Evolutionary conservation across 2,113 vertebrate genomes (phyloP).

Genomic region (Columbina picui): DNA sequence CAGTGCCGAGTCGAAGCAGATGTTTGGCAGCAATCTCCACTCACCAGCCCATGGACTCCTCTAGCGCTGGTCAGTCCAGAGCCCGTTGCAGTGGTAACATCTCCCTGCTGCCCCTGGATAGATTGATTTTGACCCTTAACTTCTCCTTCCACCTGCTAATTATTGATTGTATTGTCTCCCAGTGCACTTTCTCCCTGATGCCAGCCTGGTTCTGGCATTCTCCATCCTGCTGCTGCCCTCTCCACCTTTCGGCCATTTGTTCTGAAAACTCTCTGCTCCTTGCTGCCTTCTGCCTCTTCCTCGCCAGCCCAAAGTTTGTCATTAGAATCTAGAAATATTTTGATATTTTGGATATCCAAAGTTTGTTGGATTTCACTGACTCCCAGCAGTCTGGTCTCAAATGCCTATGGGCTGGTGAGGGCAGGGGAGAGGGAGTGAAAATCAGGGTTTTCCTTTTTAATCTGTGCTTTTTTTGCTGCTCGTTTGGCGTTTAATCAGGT

Average conservation of each 20-base stretch:
- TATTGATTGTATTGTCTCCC: not conserved
- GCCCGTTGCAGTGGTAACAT: not conserved
- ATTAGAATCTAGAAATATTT: not conserved
- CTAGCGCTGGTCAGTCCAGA: not conserved
- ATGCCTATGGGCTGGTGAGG: not conserved
- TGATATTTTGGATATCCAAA: not conserved
- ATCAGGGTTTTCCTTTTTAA: conserved; percentile 7
- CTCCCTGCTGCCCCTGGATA: not conserved
- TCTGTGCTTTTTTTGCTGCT: conserved; percentile 33
- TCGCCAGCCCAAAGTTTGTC: not conserved
- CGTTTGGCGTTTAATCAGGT: conserved; percentile 50
- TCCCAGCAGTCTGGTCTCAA: not conserved
- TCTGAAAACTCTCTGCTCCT: not conserved
- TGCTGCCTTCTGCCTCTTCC: not conserved
- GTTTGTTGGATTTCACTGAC: not conserved
- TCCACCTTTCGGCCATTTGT: conserved; percentile 1
- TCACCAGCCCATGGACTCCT: not conserved
- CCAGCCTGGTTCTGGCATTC: conserved; percentile 31
- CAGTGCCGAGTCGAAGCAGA: not conserved
- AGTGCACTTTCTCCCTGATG: conserved; percentile 1
- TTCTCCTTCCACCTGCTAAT: conserved; percentile 41
- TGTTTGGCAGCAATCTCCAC: not conserved
- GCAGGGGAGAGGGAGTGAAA: not conserved
- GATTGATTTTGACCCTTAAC: conserved; percentile 20
- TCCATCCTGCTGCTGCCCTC: not conserved